Evolutionary conservation across 1,140 invertebrate species (phyloP).

Genomic region (Zaprionus gabonicus): DNA sequence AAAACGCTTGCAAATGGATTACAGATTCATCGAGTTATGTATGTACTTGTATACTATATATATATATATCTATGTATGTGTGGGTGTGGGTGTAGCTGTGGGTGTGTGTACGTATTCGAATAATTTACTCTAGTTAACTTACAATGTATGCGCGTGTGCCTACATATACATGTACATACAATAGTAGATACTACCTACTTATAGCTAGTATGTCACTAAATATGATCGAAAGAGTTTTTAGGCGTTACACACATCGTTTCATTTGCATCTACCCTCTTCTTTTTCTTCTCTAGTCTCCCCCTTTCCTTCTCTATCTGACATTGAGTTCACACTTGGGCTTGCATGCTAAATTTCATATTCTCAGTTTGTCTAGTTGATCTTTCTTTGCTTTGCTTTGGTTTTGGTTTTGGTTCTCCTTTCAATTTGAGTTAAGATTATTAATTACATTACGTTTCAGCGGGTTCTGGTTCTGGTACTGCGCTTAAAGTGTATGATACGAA

Average conservation of each 20-base stretch:
- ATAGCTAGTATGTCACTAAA: constrained; percentile 36
- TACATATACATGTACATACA: constrained; percentile 42
- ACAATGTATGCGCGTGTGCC: constrained; percentile 25
- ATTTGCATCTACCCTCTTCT: background rate
- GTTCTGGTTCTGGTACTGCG: constrained; percentile 32
- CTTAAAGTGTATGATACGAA: constrained; percentile 69
- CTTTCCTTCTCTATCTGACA: background rate
- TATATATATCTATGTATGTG: constrained; percentile 23
- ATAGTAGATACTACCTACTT: constrained; percentile 42
- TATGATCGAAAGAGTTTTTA: constrained; percentile 45
- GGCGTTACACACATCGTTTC: constrained; percentile 36
- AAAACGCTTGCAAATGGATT: constrained; percentile 74
- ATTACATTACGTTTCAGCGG: constrained; percentile 22
- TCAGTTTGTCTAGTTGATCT: background rate
- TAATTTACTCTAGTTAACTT: constrained; percentile 24
- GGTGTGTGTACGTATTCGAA: constrained; percentile 28
- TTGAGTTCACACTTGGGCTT: constrained; percentile 5
- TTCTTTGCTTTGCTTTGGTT: background rate
- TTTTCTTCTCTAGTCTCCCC: background rate
- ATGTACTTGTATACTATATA: constrained; percentile 41
- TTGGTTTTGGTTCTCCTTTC: constrained; percentile 10
- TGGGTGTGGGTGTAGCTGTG: constrained; percentile 3
- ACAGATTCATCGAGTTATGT: constrained; percentile 64
- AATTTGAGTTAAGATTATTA: background rate
- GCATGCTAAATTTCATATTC: background rate